A percentile compares a stretch with the other conserved stretches of the same genome.
Evolutionary conservation across 2,888 invertebrate species (phyloP).

Genomic region (Callimorpha dominula): DNA sequence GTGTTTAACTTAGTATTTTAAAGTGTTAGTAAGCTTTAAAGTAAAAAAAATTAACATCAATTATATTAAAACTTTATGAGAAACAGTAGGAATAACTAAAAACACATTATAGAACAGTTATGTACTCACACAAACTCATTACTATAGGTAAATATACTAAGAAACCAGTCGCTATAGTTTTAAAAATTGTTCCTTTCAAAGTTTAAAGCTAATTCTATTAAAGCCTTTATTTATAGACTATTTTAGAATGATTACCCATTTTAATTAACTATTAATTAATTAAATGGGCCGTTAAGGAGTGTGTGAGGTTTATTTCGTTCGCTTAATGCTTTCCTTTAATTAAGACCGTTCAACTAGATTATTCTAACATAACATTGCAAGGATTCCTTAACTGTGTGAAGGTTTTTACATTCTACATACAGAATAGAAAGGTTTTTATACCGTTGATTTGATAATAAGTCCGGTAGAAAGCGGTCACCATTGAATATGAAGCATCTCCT

Average conservation of each 20-base stretch:
- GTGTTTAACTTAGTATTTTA: too few relatives aligned
- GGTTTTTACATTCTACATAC: background rate
- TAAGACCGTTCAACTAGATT: conserved; percentile 46
- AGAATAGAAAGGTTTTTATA: background rate
- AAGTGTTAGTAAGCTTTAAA: too few relatives aligned
- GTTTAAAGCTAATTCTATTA: background rate
- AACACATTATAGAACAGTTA: too few relatives aligned
- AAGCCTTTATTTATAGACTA: background rate
- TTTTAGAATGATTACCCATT: conserved; percentile 12
- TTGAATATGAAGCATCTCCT: too few relatives aligned
- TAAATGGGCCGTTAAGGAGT: conserved; percentile 40
- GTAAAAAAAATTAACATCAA: too few relatives aligned
- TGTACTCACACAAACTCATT: too few relatives aligned
- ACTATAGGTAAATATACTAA: background rate
- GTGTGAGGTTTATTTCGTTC: conserved; percentile 43
- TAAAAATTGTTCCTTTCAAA: background rate
- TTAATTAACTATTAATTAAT: conserved; percentile 44
- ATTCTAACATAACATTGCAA: conserved; percentile 18
- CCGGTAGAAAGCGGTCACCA: background rate
- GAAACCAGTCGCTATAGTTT: background rate
- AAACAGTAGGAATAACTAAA: too few relatives aligned
- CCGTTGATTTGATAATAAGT: too few relatives aligned
- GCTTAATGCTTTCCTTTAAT: conserved; percentile 46
- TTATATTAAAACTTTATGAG: too few relatives aligned
- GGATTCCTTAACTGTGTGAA: background rate